phyloP scores from a whole-genome alignment of 2,888 invertebrate genomes.

The Lycaena phlaeas region DNA sequence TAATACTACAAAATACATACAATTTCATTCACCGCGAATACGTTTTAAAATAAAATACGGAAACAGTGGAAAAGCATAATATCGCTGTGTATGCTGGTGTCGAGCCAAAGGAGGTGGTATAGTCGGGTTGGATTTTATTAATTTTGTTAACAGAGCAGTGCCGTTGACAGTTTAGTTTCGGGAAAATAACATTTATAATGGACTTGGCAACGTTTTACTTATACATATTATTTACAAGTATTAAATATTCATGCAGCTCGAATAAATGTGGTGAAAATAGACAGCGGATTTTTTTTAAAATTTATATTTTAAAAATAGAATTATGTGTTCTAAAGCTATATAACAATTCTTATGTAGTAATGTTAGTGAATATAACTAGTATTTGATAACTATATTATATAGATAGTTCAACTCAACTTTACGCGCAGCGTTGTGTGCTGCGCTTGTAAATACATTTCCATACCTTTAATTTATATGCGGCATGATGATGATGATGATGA shows the following conservation, averaged over 20 bases:
- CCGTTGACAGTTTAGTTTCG: constrained; percentile 5
- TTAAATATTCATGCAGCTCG: constrained; percentile 3
- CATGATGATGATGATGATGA: too few species aligned
- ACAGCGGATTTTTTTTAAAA: too few species aligned
- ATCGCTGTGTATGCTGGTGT: constrained; percentile 20
- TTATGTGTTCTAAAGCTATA: too few species aligned
- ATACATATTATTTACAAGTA: constrained; percentile 2
- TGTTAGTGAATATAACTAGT: too few species aligned
- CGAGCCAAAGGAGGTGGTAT: constrained; percentile 21
- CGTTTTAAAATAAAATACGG: constrained; percentile 3
- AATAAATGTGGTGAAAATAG: background rate
- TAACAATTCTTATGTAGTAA: too few species aligned
- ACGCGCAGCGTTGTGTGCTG: too few species aligned
- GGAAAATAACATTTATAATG: constrained; percentile 1
- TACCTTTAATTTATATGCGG: too few species aligned
- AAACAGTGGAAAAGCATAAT: constrained; percentile 16
- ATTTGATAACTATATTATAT: too few species aligned
- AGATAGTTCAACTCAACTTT: too few species aligned
- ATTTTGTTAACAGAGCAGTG: constrained; percentile 19
- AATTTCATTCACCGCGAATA: background rate
- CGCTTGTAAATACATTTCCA: too few species aligned
- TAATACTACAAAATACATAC: too few species aligned
- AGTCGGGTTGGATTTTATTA: constrained; percentile 22
- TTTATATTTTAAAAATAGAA: too few species aligned
- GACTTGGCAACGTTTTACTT: constrained; percentile 3